A percentile compares a stretch with the other conserved stretches of the same genome.
phyloP scores from a whole-genome alignment of 2,797 vertebrate genomes.

The Numenius phaeopus region DNA sequence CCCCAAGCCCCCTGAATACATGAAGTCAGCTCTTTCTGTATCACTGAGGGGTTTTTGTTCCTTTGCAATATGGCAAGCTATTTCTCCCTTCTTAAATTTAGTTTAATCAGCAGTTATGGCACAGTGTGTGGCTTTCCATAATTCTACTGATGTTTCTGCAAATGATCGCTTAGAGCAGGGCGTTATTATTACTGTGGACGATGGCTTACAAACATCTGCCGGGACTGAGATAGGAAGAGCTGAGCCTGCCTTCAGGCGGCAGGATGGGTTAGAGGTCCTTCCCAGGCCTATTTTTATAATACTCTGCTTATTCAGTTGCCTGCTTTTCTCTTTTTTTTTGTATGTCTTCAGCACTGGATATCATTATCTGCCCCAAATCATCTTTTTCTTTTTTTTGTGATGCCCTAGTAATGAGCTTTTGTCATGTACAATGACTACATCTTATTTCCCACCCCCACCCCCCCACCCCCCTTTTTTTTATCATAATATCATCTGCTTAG shows the following conservation, averaged over 20 bases:
- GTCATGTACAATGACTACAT: constrained; percentile 20
- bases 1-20: neutral
- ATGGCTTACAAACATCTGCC: neutral
- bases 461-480: neutral
- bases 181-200: neutral
- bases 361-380: constrained; percentile 26
- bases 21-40: constrained; percentile 29
- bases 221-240: neutral
- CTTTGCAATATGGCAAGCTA: constrained; percentile 48
- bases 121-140: constrained; percentile 42
- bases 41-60: constrained; percentile 33
- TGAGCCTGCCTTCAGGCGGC: neutral
- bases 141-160: constrained; percentile 26
- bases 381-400: neutral
- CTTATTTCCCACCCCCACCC: accelerated
- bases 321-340: neutral
- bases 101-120: constrained; percentile 59
- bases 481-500: constrained; percentile 57
- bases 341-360: neutral
- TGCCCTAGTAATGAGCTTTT: constrained; percentile 55
- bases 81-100: constrained; percentile 44
- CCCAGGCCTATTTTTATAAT: neutral
- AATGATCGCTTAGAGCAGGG: neutral
- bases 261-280: neutral
- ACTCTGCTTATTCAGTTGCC: neutral